These are phyloP conservation scores for Acridotheres tristis DNA, from an alignment of 2,797 vertebrate genomes.

Conservation along the genomic window DNA sequence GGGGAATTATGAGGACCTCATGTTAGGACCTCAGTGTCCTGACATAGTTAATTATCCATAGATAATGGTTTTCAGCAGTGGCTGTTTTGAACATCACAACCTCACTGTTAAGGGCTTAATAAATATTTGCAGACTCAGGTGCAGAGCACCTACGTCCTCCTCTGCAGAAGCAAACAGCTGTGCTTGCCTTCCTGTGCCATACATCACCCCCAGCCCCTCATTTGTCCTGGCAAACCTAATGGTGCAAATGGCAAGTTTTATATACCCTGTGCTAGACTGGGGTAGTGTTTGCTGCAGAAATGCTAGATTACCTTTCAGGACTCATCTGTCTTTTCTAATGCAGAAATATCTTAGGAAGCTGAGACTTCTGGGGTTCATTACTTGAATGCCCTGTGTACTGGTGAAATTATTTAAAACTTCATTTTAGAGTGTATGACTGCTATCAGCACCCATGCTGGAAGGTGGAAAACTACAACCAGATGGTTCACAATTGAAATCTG, in stretches of 20 bases:
- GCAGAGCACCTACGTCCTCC: constrained; percentile 45
- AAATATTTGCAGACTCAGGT: constrained; percentile 75
- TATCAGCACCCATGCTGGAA: rapidly evolving
- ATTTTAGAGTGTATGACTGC: neutral
- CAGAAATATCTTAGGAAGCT: constrained; percentile 37
- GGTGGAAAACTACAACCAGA: neutral
- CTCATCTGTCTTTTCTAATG: constrained; percentile 70
- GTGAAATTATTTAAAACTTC: neutral
- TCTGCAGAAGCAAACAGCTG: constrained; percentile 79
- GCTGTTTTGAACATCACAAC: constrained; percentile 37
- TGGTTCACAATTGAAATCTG: neutral
- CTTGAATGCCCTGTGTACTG: neutral
- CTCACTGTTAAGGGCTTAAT: constrained; percentile 68
- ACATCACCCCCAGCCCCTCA: constrained; percentile 76
- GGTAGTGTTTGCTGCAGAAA: constrained; percentile 64
- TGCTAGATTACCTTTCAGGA: constrained; percentile 54
- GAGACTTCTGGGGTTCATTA: neutral
- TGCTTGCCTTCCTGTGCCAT: constrained; percentile 74
- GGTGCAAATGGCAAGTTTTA: constrained; percentile 74
- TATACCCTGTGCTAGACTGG: constrained; percentile 42
- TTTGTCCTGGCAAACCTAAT: constrained; percentile 76
- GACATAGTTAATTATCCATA: constrained; percentile 80
- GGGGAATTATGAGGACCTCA: constrained; percentile 71
- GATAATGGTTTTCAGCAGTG: constrained; percentile 74
- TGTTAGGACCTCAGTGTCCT: constrained; percentile 77